phyloP scores from a whole-genome alignment of 2,888 invertebrate species.

The Zygaena filipendulae region DNA sequence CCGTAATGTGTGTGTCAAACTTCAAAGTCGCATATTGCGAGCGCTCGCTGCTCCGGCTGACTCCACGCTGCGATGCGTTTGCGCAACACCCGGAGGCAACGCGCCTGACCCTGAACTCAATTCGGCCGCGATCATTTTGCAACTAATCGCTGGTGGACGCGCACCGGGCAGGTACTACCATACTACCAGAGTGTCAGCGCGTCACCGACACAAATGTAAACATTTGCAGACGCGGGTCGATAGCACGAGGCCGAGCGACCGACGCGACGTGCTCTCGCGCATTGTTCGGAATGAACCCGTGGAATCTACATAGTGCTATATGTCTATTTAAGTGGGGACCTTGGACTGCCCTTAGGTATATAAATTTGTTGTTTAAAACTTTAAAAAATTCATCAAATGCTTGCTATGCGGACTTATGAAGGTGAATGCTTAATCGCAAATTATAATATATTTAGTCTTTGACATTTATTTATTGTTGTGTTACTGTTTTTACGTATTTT shows the following conservation, averaged over 20 bases:
- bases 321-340: too few relatives aligned
- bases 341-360: constrained; percentile 16
- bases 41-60: neutral
- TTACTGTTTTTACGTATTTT: too few relatives aligned
- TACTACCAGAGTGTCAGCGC: too few relatives aligned
- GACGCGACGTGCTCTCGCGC: constrained; percentile 45
- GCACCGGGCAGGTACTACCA: constrained; percentile 26
- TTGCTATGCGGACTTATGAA: too few relatives aligned
- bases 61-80: constrained; percentile 29
- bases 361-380: too few relatives aligned
- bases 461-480: too few relatives aligned
- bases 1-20: too few relatives aligned
- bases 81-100: constrained; percentile 63
- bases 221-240: constrained; percentile 60
- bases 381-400: too few relatives aligned
- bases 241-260: constrained; percentile 51
- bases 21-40: too few relatives aligned
- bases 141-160: constrained; percentile 53
- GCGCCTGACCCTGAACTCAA: constrained; percentile 62
- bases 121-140: constrained; percentile 62
- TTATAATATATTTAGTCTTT: too few relatives aligned
- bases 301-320: neutral
- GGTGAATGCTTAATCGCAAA: too few relatives aligned
- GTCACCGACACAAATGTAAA: constrained; percentile 62
- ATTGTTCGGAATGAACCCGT: too few relatives aligned